Evolutionary conservation across 2,113 vertebrate genomes (phyloP).

Genomic region (Astur gentilis): DNA sequence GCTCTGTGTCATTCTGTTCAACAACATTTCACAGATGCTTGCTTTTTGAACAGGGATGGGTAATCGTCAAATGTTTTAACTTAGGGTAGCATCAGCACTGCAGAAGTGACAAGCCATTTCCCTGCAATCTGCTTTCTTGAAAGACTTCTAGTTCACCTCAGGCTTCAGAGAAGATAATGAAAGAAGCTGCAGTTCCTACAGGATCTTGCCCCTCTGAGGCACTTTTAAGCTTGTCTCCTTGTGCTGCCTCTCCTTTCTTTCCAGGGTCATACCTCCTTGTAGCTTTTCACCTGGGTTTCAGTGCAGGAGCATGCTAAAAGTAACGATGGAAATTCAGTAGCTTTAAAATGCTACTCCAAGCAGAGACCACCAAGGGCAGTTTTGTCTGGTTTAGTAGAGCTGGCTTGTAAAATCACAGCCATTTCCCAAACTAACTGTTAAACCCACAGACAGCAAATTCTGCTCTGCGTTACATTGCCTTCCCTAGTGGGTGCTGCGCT

Average conservation of each 20-base stretch:
- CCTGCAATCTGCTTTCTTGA: neutral
- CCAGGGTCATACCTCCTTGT: neutral
- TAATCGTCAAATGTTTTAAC: neutral
- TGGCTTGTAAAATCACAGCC: constrained; percentile 17
- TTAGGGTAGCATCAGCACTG: neutral
- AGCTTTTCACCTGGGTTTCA: neutral
- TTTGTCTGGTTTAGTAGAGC: neutral
- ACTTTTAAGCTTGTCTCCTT: neutral
- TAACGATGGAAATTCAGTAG: neutral
- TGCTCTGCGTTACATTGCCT: neutral
- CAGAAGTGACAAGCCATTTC: neutral
- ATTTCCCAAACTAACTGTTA: neutral
- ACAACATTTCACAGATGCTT: neutral
- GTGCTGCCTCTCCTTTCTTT: neutral
- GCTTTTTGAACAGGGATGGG: neutral
- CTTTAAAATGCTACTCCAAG: neutral
- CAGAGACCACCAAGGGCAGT: neutral
- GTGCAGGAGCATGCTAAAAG: neutral
- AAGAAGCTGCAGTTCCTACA: neutral
- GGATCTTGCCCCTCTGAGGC: neutral
- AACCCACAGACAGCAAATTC: neutral
- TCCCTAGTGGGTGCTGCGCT: neutral
- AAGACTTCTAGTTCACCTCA: neutral
- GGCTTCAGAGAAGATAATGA: neutral
- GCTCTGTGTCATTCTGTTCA: neutral